A percentile compares a stretch with the other conserved stretches of the same genome.
Conservation (phyloP, 2,113 vertebrate species). For the Rhombomys opimus region DNA sequence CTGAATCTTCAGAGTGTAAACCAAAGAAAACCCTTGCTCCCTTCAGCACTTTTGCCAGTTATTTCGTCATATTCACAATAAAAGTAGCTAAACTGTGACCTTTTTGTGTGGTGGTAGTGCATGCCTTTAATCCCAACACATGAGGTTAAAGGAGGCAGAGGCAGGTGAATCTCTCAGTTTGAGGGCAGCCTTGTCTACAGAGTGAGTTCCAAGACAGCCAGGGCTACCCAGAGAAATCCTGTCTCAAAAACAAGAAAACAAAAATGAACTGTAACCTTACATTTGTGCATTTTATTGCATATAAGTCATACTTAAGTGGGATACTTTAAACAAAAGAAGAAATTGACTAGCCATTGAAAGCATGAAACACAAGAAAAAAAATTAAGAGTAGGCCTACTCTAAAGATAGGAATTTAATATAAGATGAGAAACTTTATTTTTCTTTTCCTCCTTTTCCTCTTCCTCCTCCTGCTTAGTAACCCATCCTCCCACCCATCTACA, state of each 20-base stretch:
- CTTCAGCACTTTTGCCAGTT: not conserved
- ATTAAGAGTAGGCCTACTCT: not conserved
- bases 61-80: not conserved
- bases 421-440: not conserved
- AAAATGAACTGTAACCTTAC: not conserved
- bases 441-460: not conserved
- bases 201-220: too few relatives aligned
- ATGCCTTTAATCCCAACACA: too few relatives aligned
- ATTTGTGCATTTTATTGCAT: conserved; percentile 1
- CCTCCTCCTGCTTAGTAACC: not conserved
- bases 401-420: not conserved
- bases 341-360: not conserved
- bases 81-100: not conserved
- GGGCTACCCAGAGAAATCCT: too few relatives aligned
- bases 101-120: too few relatives aligned
- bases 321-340: not conserved
- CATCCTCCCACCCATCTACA: too few relatives aligned
- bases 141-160: too few relatives aligned
- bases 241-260: too few relatives aligned
- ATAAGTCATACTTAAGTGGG: not conserved
- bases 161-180: too few relatives aligned
- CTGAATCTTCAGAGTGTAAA: not conserved
- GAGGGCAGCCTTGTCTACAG: too few relatives aligned
- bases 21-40: not conserved
- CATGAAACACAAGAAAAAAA: not conserved